Conservation (phyloP, 1,140 invertebrate genomes). For the Halesus radiatus region DNA sequence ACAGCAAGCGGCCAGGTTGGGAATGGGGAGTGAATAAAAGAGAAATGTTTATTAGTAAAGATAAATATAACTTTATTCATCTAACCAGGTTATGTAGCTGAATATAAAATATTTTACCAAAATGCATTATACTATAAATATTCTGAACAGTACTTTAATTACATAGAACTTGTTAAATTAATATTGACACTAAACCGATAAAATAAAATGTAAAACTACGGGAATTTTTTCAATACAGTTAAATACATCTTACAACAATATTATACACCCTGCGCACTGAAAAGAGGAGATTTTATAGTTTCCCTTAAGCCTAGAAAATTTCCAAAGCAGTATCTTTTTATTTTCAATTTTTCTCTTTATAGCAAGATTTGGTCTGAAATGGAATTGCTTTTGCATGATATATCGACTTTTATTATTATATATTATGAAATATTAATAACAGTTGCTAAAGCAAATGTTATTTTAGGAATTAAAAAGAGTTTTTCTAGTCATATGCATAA, state of each 20-base stretch:
- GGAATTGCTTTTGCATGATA: no score
- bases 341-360: no score
- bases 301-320: no score
- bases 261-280: slow-evolving; percentile 19
- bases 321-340: no score
- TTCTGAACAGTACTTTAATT: slow-evolving; percentile 17
- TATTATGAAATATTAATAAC: no score
- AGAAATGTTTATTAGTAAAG: slow-evolving; percentile 8
- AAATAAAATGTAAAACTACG: not conserved
- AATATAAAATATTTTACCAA: slow-evolving; percentile 22
- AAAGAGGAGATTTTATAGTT: not conserved
- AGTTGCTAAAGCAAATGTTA: no score
- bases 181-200: not conserved
- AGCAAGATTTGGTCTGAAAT: no score
- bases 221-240: not conserved
- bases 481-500: no score
- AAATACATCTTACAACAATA: no score
- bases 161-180: not conserved
- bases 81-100: slow-evolving; percentile 9
- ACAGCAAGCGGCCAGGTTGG: not conserved
- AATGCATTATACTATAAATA: slow-evolving; percentile 17
- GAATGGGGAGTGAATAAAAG: not conserved
- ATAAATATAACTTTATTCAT: slow-evolving; percentile 31
- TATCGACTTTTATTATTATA: no score
- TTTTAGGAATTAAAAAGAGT: no score